Evolutionary conservation across 2,888 invertebrate genomes (phyloP).

Genomic region (Choristoneura rosaceana): DNA sequence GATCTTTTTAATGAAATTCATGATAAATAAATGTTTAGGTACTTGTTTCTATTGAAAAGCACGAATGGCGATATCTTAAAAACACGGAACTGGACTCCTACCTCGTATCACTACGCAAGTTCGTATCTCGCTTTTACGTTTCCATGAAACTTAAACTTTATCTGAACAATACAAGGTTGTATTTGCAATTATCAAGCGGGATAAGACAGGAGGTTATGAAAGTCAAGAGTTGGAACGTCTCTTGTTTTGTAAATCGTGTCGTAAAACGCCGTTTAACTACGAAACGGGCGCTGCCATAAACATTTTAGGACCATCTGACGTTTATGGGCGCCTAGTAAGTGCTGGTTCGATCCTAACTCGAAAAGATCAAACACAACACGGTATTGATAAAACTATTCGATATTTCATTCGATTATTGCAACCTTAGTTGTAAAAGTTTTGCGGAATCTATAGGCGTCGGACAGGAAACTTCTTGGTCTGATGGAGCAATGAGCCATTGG

Average conservation of each 20-base stretch:
- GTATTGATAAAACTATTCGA: constrained; percentile 11
- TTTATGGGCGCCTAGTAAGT: constrained; percentile 38
- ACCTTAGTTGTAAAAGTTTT: not conserved
- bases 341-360: constrained; percentile 28
- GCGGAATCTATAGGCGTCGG: not conserved
- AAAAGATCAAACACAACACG: constrained; percentile 20
- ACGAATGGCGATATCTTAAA: not conserved
- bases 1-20: not conserved
- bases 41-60: not conserved
- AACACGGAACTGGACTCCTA: not conserved
- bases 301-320: constrained; percentile 39
- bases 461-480: not conserved
- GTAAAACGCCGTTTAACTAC: constrained; percentile 40
- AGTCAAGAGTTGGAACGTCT: constrained; percentile 22
- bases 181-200: not conserved
- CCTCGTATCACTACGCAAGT: not conserved
- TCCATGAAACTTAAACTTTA: not conserved
- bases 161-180: not conserved
- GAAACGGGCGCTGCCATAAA: constrained; percentile 33
- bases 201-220: constrained; percentile 10
- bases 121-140: not conserved
- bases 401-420: constrained; percentile 6
- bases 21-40: not conserved
- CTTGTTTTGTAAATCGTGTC: constrained; percentile 33
- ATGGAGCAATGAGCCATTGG: too few relatives aligned